Evolutionary conservation across 2,797 vertebrate genomes (phyloP).

Genomic region (Rhinella marina): DNA sequence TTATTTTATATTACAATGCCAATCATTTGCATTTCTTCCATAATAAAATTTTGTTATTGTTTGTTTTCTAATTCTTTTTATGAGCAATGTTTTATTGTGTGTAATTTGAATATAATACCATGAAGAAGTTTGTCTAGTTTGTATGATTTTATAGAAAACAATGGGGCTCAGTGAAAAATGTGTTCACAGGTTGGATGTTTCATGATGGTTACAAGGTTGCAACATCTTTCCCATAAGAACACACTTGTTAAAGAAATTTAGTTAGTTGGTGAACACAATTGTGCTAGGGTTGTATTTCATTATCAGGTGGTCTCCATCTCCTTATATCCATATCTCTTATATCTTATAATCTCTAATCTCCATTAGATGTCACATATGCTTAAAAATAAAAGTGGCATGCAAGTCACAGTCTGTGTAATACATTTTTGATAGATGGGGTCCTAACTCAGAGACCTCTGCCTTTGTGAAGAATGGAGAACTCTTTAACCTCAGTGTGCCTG

Average conservation of each 20-base stretch:
- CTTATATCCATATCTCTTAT: too few relatives aligned
- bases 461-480: not conserved
- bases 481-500: not conserved
- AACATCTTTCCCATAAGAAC: too few relatives aligned
- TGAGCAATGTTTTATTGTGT: not conserved
- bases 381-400: not conserved
- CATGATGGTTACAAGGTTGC: too few relatives aligned
- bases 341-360: too few relatives aligned
- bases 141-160: not conserved
- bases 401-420: not conserved
- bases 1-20: slow-evolving; percentile 19
- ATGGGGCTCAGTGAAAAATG: too few relatives aligned
- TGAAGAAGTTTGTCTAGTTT: not conserved
- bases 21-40: slow-evolving; percentile 19
- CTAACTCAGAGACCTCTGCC: too few relatives aligned
- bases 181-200: too few relatives aligned
- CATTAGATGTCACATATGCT: too few relatives aligned
- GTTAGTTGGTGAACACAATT: too few relatives aligned
- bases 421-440: not conserved
- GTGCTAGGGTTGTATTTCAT: too few relatives aligned
- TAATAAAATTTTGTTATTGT: slow-evolving; percentile 32
- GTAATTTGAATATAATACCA: not conserved
- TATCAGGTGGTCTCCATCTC: too few relatives aligned
- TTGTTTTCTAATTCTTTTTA: not conserved
- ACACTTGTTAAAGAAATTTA: too few relatives aligned